A percentile compares a stretch with the other conserved stretches of the same genome.
Conservation (phyloP, 2,113 vertebrate genomes). For the Osmerus mordax region DNA sequence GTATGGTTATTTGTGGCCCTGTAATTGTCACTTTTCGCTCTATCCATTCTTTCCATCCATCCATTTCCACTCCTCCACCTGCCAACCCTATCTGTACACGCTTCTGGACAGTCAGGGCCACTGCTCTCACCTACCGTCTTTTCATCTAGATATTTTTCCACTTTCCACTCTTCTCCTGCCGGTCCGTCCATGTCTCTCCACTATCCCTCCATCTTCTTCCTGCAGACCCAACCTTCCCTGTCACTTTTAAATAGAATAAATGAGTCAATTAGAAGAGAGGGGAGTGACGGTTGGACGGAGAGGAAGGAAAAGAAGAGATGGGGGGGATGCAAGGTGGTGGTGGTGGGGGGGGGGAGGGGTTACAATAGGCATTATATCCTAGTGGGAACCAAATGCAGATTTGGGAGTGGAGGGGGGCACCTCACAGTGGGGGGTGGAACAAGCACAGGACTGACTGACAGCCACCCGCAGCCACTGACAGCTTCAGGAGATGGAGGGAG, state of each 20-base stretch:
- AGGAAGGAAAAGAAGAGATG: neutral
- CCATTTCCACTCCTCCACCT: too few species aligned
- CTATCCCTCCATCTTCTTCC: slow-evolving; percentile 20
- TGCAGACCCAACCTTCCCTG: neutral
- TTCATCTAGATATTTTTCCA: too few species aligned
- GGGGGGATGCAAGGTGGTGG: slow-evolving; percentile 4
- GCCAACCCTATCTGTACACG: too few species aligned
- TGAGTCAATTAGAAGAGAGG: slow-evolving; percentile 86
- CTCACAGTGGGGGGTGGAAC: slow-evolving; percentile 62
- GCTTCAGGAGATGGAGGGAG: slow-evolving; percentile 28
- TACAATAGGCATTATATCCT: slow-evolving; percentile 81
- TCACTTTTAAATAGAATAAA: slow-evolving; percentile 82
- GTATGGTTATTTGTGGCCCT: too few species aligned
- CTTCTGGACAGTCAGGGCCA: too few species aligned
- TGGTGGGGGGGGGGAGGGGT: slow-evolving; percentile 65
- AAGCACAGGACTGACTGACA: slow-evolving; percentile 71
- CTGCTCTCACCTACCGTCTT: neutral
- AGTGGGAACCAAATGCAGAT: slow-evolving; percentile 79
- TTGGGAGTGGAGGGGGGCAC: slow-evolving; percentile 55
- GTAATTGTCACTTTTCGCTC: too few species aligned
- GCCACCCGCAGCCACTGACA: slow-evolving; percentile 61
- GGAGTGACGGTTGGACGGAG: neutral
- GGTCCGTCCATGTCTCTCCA: neutral
- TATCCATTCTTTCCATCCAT: too few species aligned
- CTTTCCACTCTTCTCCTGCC: neutral